Evolutionary conservation across 1,140 invertebrate genomes (phyloP).

Genomic region (Drosophila equinoxialis): DNA sequence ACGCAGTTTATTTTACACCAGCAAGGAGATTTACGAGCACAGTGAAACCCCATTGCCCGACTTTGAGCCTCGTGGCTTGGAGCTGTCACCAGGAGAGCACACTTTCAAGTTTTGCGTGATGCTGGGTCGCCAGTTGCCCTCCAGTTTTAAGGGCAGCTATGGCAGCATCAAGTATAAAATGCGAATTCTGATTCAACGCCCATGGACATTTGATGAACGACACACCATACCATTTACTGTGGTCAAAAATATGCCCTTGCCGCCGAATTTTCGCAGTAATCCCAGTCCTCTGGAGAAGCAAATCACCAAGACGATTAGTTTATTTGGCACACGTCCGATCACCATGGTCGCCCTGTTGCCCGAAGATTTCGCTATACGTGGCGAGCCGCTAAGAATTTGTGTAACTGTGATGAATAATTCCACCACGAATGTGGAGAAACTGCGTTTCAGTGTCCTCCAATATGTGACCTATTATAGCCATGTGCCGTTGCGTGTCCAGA

Average conservation of each 20-base stretch:
- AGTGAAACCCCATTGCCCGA: constrained; percentile 67
- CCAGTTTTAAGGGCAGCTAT: constrained; percentile 74
- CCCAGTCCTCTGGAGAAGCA: constrained; percentile 72
- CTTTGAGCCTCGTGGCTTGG: constrained; percentile 72
- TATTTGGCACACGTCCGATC: constrained; percentile 77
- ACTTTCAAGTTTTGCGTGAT: constrained; percentile 72
- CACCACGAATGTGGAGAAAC: constrained; percentile 77
- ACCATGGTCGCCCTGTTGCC: constrained; percentile 72
- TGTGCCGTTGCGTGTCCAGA: constrained; percentile 66
- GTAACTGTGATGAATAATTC: constrained; percentile 79
- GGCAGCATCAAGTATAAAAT: constrained; percentile 82
- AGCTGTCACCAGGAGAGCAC: constrained; percentile 69
- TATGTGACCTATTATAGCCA: constrained; percentile 77
- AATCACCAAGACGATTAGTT: constrained; percentile 79
- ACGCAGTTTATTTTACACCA: constrained; percentile 75
- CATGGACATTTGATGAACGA: constrained; percentile 79
- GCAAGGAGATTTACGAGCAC: constrained; percentile 79
- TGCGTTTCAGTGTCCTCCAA: constrained; percentile 73
- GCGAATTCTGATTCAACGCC: constrained; percentile 73
- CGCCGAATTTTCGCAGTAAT: constrained; percentile 47
- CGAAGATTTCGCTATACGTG: constrained; percentile 69
- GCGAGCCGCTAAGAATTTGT: constrained; percentile 74
- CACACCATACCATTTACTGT: constrained; percentile 74
- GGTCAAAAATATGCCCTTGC: constrained; percentile 70
- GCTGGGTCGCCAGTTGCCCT: constrained; percentile 64